Base-by-base conservation (phyloP, 2,797 vertebrate genomes). In the Phoebastria nigripes region DNA sequence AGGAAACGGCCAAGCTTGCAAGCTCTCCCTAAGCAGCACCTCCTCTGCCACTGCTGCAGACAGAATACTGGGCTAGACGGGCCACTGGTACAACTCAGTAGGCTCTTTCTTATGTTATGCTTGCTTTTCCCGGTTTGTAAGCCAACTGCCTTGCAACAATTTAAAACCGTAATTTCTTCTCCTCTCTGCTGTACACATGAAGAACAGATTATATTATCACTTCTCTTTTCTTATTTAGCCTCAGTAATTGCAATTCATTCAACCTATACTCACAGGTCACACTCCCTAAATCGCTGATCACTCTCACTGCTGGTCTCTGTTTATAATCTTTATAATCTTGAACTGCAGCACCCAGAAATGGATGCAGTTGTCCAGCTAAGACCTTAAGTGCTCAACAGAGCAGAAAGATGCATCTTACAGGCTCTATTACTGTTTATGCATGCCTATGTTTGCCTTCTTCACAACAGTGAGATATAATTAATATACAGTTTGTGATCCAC, bases 1-100 rank as follows among this genome's bases (percentile, higher is more conserved):
- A 89, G 16, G 71, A 79, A 81, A 78, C 1, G 4, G 21, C 8
- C 55, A 61, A 62, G 15, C 8, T 52, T 77, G 29, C 25, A 63
- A 35, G 22, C 8, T 71, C 35, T 80, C 41, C 66, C 41, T 89
- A 19, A 91, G 47, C 5, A 81, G 28, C 46, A 83, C 12, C 76
- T 78, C n/a, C 31, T 81, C 51, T 86, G 58, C 12, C 51, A 55
- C 13, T 9, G 56, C 33, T 51, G 26, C 49, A 79, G 41, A 65
- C 37, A 67, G 12, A 86, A 86, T 24, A 66, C 26, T 19, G 46
- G 46, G 66, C 33, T 72, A 58, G 33, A 65, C n/a, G 25, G 59
- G 52, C 41, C 56, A 78, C 7, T 15, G 26, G 5, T 71, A 73
- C 0, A 0, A 62, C 26, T 65, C 61, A 31, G 11, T 8, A n/a